Conservation (phyloP, 2,113 vertebrate genomes). For the Gambusia holbrooki region DNA sequence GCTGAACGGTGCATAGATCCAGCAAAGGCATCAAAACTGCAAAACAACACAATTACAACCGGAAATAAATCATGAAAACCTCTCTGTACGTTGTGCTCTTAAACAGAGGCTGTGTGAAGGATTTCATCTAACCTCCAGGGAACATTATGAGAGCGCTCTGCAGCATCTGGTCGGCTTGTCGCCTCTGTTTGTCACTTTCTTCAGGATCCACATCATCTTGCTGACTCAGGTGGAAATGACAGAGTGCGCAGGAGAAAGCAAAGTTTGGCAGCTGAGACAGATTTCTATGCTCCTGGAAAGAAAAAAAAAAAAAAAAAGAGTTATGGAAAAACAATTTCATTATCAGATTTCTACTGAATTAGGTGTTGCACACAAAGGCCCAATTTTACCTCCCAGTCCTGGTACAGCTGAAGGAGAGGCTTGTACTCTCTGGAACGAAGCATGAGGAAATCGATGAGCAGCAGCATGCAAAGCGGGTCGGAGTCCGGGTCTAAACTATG, state of each 20-base stretch:
- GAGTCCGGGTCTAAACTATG: conserved; percentile 91
- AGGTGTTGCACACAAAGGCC: background rate
- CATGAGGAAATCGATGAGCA: conserved; percentile 90
- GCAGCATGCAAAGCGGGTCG: conserved; percentile 92
- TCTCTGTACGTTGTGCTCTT: background rate
- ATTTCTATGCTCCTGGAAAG: conserved; percentile 88
- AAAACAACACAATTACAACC: conserved; percentile 15
- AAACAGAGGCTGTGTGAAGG: background rate
- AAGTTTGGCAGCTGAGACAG: conserved; percentile 97
- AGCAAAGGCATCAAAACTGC: conserved; percentile 90
- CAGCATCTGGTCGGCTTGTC: conserved; percentile 81
- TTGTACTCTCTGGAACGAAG: conserved; percentile 88
- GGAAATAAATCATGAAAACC: background rate
- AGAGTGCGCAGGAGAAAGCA: conserved; percentile 91
- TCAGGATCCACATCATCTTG: conserved; percentile 83
- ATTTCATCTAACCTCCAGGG: conserved; percentile 83
- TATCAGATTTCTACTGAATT: background rate
- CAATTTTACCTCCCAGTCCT: conserved; percentile 93
- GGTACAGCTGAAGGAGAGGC: conserved; percentile 86
- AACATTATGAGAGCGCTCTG: conserved; percentile 91
- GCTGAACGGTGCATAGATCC: conserved; percentile 90
- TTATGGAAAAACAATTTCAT: background rate
- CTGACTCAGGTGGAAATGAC: conserved; percentile 90
- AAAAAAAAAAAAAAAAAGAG: conserved; percentile 22
- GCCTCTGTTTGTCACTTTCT: conserved; percentile 78